Conservation (phyloP, 2,113 vertebrate genomes). For the Passerina amoena region DNA sequence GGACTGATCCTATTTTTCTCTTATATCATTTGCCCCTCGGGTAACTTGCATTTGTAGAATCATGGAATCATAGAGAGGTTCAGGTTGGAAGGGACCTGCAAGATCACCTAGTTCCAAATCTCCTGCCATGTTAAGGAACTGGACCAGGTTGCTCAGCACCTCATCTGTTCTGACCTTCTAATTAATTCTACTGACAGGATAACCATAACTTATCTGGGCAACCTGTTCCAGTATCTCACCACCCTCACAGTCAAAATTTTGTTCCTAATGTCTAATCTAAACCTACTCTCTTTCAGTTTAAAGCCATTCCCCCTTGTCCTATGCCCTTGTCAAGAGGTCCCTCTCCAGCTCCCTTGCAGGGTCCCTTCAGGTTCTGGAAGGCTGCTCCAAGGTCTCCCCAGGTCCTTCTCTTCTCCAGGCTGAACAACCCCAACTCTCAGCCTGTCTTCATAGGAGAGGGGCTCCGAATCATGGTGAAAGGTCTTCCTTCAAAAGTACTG, state of each 20-base stretch:
- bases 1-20: not conserved
- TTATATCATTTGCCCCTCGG: not conserved
- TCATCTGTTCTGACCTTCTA: not conserved
- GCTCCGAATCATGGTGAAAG: not conserved
- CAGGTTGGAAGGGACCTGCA: not conserved
- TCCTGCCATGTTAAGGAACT: not conserved
- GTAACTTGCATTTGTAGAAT: not conserved
- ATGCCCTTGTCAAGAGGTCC: too few relatives aligned
- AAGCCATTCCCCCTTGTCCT: not conserved
- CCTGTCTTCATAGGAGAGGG: not conserved
- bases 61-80: not conserved
- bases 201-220: not conserved
- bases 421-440: not conserved
- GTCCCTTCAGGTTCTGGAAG: not conserved
- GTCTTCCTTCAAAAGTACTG: not conserved
- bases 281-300: too few relatives aligned
- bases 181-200: not conserved
- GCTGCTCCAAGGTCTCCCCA: not conserved
- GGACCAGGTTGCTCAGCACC: not conserved
- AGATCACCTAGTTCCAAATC: not conserved
- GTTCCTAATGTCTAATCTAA: not conserved
- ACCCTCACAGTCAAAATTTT: not conserved
- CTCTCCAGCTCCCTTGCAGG: not conserved
- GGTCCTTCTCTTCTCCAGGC: not conserved
- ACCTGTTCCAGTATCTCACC: not conserved